Base-by-base conservation (phyloP, 2,888 invertebrate species). In the Drosophila testacea region DNA sequence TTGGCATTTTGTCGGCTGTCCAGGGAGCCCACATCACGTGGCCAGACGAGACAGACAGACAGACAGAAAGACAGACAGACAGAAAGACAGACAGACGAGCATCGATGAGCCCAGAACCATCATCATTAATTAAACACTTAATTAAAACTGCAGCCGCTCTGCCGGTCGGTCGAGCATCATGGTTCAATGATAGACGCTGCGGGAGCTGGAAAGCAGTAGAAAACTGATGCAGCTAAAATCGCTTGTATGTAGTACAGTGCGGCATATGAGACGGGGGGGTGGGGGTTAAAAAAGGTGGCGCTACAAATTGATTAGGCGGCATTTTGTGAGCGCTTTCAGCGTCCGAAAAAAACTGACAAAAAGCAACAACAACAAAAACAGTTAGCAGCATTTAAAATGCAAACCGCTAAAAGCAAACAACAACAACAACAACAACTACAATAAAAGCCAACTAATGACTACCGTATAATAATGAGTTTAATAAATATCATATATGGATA, bases 111-210 rank as follows among this genome's bases (percentile, higher is more conserved):
- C 55, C 70, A 66, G 48, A 55, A 61, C 34, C 65, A 71, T 83
- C 86, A 82, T 85, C 77, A 88, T 85, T 88, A 82, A 82, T 82
- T 88, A 85, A 88, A 76, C 88, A 82, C 82, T 88, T 88, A 83
- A 82, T 88, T 82, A 83, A 88, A 82, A 88, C 80, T 83, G 86
- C 88, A 83, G 68, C 60, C 13, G 51, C 51, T 16, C 16, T 16
- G 16, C 16, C 16, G 1, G 16, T 16, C 16, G 16, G 16, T 16
- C 16, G 16, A 1, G 10, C 48, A 22, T 10, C 39, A 41, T 28
- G 3, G 34, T 46, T 30, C 16, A 16, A 30, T 22, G 42, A 41
- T 30, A 47, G 42, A 34, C 51, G 11, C 13, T 22, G 47, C 11
- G 6, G 11, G 13, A 13, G 9, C 9, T 11, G 34, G 50, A 10